These are phyloP conservation scores for Coenobita brevimanus DNA, from an alignment of 1,140 invertebrate genomes.

Conservation along the genomic window DNA sequence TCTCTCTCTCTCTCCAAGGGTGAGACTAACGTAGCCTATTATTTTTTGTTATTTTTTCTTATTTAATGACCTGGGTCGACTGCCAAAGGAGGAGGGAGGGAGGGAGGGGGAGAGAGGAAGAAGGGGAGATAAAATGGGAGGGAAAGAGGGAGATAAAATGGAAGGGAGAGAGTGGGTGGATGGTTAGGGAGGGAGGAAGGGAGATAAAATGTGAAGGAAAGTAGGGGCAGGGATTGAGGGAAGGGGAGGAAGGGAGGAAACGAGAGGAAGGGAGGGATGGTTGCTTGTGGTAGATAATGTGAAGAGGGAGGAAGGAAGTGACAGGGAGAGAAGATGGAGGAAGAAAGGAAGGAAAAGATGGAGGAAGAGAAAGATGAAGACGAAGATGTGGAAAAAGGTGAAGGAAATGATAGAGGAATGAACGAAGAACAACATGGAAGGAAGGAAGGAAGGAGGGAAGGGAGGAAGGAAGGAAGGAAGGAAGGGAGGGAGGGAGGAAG, in stretches of 20 bases:
- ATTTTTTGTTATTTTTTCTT: neutral
- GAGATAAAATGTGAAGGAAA: slow-evolving; percentile 1
- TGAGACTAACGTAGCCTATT: too few species aligned
- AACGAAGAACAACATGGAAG: neutral
- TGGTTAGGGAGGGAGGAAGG: neutral
- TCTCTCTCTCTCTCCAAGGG: too few species aligned
- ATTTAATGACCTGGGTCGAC: neutral
- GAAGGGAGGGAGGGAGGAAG: too few species aligned
- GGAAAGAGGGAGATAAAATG: neutral
- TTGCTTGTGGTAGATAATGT: neutral
- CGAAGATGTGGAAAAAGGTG: neutral
- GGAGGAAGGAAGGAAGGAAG: neutral
- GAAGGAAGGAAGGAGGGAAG: neutral
- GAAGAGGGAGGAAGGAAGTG: neutral
- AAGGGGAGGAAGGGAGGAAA: neutral
- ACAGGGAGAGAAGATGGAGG: too few species aligned
- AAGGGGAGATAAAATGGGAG: neutral
- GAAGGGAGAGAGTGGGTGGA: neutral
- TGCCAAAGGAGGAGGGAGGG: neutral
- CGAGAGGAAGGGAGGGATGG: too few species aligned
- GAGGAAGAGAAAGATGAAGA: neutral
- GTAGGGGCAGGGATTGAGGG: neutral
- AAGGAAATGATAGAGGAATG: neutral
- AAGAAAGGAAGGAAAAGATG: too few species aligned
- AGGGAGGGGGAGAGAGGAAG: neutral